phyloP scores from a whole-genome alignment of 2,797 vertebrate genomes.

The Pipistrellus pipistrellus region DNA sequence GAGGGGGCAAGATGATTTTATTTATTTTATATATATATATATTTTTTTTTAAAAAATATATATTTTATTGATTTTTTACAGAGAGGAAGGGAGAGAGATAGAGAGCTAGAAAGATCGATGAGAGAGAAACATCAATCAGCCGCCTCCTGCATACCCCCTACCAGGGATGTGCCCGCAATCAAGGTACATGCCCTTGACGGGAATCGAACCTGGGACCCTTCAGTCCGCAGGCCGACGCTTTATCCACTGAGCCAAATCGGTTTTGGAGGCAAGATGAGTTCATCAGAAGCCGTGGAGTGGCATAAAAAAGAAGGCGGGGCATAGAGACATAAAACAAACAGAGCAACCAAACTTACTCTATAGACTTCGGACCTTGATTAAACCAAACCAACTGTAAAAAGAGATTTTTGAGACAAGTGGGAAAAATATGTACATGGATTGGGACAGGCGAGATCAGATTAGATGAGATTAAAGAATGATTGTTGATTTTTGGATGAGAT shows the following conservation, averaged over 20 bases:
- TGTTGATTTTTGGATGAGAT: neutral
- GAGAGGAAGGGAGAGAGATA: too few species aligned
- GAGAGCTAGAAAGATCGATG: too few species aligned
- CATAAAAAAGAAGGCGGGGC: neutral
- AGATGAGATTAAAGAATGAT: neutral
- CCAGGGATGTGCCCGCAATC: too few species aligned
- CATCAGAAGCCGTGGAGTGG: neutral
- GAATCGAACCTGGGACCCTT: too few species aligned
- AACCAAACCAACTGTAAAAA: neutral
- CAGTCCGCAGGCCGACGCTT: too few species aligned
- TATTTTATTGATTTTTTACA: too few species aligned
- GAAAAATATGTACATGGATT: neutral
- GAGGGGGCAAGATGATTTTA: neutral
- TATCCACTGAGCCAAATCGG: too few species aligned
- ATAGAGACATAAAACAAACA: neutral
- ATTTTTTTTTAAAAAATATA: too few species aligned
- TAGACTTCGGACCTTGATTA: slow-evolving; percentile 16
- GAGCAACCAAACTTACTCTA: neutral
- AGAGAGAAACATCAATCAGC: too few species aligned
- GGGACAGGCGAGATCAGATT: neutral
- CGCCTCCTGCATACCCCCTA: too few species aligned
- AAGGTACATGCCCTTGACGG: too few species aligned
- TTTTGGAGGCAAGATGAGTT: neutral
- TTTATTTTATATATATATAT: too few species aligned
- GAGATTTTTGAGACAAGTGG: neutral